Evolutionary conservation across 2,797 vertebrate genomes (phyloP), one percentile per base, ranked within the genome.

Genomic region (Enteromius viviparus): DNA sequence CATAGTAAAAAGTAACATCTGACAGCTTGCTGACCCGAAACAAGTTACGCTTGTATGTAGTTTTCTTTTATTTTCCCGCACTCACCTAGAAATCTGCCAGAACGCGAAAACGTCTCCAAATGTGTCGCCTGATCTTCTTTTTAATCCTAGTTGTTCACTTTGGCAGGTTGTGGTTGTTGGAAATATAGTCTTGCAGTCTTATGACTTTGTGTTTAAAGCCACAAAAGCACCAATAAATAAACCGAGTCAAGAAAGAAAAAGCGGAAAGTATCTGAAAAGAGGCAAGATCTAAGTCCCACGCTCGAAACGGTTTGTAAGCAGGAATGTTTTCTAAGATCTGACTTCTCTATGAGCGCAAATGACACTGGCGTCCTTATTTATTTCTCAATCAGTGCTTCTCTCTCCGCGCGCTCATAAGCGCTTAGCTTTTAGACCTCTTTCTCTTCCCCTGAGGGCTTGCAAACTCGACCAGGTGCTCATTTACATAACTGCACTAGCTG

Each of bases 401-500:
- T 87, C 89, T 83, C 87, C 53, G 69, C 81, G 83, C 58, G 84
- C 65, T 89, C 86, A 87, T 62, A 53, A 45, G 49, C 58, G 70
- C 66, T 74, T 34, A 51, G 65, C 65, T 64, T 32, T 53, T 51
- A 58, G 40, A 42, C 47, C 26, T 65, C 69, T 60, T 53, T 76
- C 26, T 47, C 70, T 82, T 85, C 69, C 83, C 37, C 72, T 87
- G 84, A 83, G 89, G 78, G 78, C 89, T 89, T 85, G 90, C 92
- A 87, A 91, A 91, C 92, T 84, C 93, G 89, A 92, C 95, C 94
- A 95, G 94, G 93, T 94, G 94, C 94, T 95, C 94, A 95, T 95
- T 95, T 95, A 90, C 95, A 95, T 95, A 93, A 90, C 94, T 91
- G 92, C 91, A 94, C 92, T 85, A 90, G 90, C 89, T 89, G 86